These are phyloP conservation scores for Pantherophis guttatus DNA, from an alignment of 2,113 vertebrate genomes.

Conservation along the genomic window DNA sequence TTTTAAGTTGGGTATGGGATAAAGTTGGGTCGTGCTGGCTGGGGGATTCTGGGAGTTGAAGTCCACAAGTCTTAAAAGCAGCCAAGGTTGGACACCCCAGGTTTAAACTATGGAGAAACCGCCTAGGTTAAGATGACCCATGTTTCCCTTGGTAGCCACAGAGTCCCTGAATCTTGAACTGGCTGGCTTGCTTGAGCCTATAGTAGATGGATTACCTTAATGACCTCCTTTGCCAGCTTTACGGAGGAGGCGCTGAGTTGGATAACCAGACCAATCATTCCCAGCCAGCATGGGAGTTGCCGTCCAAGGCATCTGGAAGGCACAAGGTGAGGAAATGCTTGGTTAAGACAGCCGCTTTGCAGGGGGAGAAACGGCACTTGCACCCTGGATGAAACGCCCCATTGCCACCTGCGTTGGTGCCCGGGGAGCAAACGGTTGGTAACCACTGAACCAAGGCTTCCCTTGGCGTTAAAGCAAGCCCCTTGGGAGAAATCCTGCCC, in stretches of 20 bases:
- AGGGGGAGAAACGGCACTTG: neutral
- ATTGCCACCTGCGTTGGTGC: neutral
- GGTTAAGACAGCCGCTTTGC: neutral
- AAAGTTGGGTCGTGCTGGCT: neutral
- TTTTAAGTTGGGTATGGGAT: neutral
- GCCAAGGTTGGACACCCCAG: neutral
- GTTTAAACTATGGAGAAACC: neutral
- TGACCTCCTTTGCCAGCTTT: neutral
- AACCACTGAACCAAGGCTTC: neutral
- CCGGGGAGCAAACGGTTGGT: too few species aligned
- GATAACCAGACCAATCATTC: neutral
- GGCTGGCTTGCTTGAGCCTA: neutral
- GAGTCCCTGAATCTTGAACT: neutral
- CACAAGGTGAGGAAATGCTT: neutral
- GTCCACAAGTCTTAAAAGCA: neutral
- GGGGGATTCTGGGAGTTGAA: neutral
- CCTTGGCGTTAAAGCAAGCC: neutral
- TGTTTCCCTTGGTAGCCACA: neutral
- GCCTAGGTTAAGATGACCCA: neutral
- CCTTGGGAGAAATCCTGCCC: too few species aligned
- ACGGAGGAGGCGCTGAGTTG: neutral
- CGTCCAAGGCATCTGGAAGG: neutral
- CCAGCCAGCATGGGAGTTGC: neutral
- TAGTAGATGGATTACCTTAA: neutral
- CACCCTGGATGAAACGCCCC: neutral